Conservation (phyloP, 2,113 vertebrate species). For the Passer montanus region DNA sequence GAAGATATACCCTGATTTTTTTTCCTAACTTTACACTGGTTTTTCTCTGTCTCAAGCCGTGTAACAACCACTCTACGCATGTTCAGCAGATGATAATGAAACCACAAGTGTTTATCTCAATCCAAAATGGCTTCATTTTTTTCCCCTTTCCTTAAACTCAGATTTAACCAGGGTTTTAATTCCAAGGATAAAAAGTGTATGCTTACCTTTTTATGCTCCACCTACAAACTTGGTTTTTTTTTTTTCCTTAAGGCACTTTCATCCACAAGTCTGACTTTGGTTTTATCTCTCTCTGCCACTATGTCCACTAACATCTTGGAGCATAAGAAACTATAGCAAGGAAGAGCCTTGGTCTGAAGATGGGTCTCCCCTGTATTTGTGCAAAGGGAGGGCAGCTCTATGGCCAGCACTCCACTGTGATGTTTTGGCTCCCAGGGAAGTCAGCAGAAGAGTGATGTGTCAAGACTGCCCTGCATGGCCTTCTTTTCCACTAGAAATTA, state of each 20-base stretch:
- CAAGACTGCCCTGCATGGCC: not conserved
- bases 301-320: not conserved
- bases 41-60: not conserved
- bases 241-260: not conserved
- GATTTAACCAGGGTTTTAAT: not conserved
- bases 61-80: not conserved
- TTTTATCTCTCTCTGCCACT: not conserved
- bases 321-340: not conserved
- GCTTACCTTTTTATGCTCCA: not conserved
- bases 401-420: not conserved
- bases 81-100: not conserved
- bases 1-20: not conserved
- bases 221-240: not conserved
- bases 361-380: fast-evolving
- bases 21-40: not conserved
- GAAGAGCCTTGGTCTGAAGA: not conserved
- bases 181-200: not conserved
- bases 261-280: not conserved
- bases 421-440: not conserved
- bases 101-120: not conserved
- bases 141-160: not conserved
- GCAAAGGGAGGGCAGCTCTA: not conserved
- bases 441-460: fast-evolving
- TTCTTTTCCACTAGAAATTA: not conserved
- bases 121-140: not conserved